phyloP scores from a whole-genome alignment of 2,113 vertebrate species.

The Channa argus region DNA sequence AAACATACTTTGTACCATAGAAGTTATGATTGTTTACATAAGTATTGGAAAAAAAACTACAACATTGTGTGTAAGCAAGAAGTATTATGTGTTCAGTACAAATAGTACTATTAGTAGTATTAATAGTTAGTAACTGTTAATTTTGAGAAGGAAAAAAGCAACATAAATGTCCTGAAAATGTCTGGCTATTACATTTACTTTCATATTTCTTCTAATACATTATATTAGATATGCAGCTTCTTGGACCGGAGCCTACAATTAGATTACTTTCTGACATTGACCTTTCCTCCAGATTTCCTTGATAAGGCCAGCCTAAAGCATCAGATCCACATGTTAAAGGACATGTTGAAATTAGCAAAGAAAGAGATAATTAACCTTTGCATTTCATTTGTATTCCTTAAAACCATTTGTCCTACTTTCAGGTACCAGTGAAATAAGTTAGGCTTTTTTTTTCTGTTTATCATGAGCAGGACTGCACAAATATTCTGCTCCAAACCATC shows the following conservation, averaged over 20 bases:
- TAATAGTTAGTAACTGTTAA: neutral
- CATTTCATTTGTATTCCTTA: constrained; percentile 63
- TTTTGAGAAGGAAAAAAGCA: constrained; percentile 5
- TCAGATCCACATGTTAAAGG: constrained; percentile 65
- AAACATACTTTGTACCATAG: no score
- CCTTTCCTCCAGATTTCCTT: constrained; percentile 76
- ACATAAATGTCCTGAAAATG: constrained; percentile 8
- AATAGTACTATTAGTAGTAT: no score
- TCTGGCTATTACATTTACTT: constrained; percentile 19
- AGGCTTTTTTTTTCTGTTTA: neutral
- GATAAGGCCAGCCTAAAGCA: constrained; percentile 76
- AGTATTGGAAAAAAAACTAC: no score
- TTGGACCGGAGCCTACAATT: constrained; percentile 55
- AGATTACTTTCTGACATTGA: constrained; percentile 72
- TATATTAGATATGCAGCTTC: constrained; percentile 24
- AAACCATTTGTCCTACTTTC: constrained; percentile 41
- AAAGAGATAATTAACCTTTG: constrained; percentile 79
- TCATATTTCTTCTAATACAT: constrained; percentile 26
- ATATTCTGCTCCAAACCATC: neutral
- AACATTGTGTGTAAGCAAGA: no score
- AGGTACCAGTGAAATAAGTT: neutral
- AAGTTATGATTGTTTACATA: no score
- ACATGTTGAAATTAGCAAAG: constrained; percentile 70
- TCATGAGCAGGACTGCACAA: neutral
- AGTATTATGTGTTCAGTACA: no score